phyloP scores from a whole-genome alignment of 2,888 invertebrate species.

The Plemyria rubiginata region DNA sequence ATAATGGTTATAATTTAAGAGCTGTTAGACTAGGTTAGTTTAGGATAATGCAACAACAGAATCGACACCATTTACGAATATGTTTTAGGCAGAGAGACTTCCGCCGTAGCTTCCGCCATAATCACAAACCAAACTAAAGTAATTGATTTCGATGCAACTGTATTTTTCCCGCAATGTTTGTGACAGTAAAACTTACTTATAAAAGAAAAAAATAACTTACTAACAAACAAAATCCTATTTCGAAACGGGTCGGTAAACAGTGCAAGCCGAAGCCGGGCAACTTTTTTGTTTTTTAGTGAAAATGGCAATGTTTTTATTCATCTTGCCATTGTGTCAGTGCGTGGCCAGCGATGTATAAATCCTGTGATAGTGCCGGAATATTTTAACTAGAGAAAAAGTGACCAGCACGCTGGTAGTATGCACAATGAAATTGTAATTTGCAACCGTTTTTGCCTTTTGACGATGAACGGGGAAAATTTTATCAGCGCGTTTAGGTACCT shows the following conservation, averaged over 20 bases:
- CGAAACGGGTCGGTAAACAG: constrained; percentile 45
- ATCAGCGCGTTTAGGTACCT: constrained; percentile 7
- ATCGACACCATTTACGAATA: no score
- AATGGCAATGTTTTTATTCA: constrained; percentile 73
- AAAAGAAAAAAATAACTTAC: constrained; percentile 19
- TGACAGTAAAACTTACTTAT: constrained; percentile 4
- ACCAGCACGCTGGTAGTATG: constrained; percentile 47
- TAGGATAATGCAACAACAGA: no score
- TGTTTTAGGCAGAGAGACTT: no score
- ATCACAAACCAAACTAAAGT: neutral
- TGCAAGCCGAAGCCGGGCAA: constrained; percentile 46
- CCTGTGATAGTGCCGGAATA: constrained; percentile 73
- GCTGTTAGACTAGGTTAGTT: no score
- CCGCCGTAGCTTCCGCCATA: no score
- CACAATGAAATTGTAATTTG: constrained; percentile 53
- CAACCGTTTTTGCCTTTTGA: constrained; percentile 35
- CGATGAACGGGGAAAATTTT: constrained; percentile 27
- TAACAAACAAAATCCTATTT: constrained; percentile 33
- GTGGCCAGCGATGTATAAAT: constrained; percentile 74
- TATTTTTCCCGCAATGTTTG: neutral
- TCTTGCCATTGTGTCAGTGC: constrained; percentile 72
- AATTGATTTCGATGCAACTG: neutral
- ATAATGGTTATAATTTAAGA: no score
- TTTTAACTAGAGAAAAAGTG: constrained; percentile 66
- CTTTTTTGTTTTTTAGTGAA: constrained; percentile 53